Evolutionary conservation across 2,797 vertebrate genomes (phyloP), one percentile per base, ranked within the genome.

Genomic region (Muscicapa striata): DNA sequence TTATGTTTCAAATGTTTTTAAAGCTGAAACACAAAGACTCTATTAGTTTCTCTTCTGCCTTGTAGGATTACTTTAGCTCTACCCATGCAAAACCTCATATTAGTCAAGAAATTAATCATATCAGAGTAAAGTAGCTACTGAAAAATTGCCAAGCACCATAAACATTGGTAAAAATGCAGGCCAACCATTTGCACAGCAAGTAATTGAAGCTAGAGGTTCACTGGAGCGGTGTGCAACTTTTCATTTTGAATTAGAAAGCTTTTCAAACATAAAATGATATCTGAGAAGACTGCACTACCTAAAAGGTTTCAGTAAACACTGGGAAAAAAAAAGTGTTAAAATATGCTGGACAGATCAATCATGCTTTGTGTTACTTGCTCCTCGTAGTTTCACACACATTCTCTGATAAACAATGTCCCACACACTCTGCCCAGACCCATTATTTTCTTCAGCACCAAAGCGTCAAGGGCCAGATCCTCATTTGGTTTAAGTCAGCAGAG

Each of bases 91-190:
- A 96, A 84, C 78, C 95, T 93, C 93, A 78, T 90, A 95, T 97
- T 97, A 98, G 94, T 89, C 94, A 96, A 98, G 95, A 97, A 98
- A 98, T 98, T 98, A 98, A 98, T 98, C 97, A 98, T 94, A 98
- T 95, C 89, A 95, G 96, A 94, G 97, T 97, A 98, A 98, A 98
- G 97, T 96, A 98, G 98, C 97, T 97, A 98, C 97, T 98, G 98
- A 98, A 97, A 97, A 97, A 97, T 96, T 98, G 97, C 97, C 98
- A 98, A 97, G 96, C 86, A 94, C 97, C 97, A 98, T 98, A 98
- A 98, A 98, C 97, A 97, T 97, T 97, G 97, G 98, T 98, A 96
- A 98, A 94, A 98, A 98, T 91, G 93, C 96, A 97, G 97, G 97
- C 97, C 94, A 95, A 63, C 94, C 97, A 97, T 98, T 98, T 98